Evolutionary conservation across 2,113 vertebrate genomes (phyloP), one percentile per base, ranked within the genome.

Genomic region (Apistogramma diplotaenia): DNA sequence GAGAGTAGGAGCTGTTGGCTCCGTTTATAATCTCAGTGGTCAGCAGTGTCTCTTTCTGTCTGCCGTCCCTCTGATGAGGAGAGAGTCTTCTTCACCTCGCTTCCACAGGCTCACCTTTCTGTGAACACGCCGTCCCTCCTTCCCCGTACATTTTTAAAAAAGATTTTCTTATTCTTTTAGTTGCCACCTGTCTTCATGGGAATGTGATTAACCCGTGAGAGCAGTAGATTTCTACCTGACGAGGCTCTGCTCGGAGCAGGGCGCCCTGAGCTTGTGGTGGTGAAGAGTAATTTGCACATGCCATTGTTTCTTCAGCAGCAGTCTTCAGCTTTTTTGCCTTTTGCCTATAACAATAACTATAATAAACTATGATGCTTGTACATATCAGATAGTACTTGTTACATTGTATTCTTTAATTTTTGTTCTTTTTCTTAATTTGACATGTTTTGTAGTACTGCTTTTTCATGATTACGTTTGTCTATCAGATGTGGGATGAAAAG

Each of bases 391-490:
- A 93, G 87, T 93, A 91, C 90, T 93, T 94, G 91, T 93, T 90
- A 92, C 89, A 94, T 90, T 89, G 88, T 94, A 87, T 92, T 90
- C 86, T 83, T 65, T 67, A 65, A 76, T 78, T 19, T 76, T 59
- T 74, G 89, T 77, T 62, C 73, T 84, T 82, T 80, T 87, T 92
- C 77, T 92, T 90, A 67, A 88, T 94, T 94, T 90, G 82, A 94
- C 84, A 91, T 92, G 90, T 95, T 95, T 95, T 95, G 90, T 95
- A 95, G 94, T 94, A 86, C 81, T 84, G 93, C 94, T 93, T 94
- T 95, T 95, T 95, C 93, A 95, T 95, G 75, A 94, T 94, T 93
- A 83, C 77, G 78, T 94, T 85, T 94, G 93, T 94, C 86, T 79
- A 83, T 92, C 85, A 86, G 85, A 92, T 91, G 89, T 94, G 85